These are phyloP conservation scores for Toxotes jaculatrix DNA, from an alignment of 2,113 vertebrate species.

Conservation along the genomic window DNA sequence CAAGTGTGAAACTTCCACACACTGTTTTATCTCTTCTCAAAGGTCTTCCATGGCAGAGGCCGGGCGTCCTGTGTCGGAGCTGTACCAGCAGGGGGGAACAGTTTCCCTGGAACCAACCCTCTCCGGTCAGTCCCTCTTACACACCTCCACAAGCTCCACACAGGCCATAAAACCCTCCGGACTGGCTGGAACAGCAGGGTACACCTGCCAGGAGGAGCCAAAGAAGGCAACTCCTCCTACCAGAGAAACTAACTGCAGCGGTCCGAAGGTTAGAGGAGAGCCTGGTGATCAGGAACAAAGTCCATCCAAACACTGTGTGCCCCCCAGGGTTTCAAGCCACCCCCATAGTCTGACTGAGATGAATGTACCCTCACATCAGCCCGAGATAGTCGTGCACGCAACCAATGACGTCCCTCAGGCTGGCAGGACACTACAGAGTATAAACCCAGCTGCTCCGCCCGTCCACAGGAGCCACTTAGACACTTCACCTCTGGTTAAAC, in stretches of 20 bases:
- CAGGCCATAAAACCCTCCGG: conserved; percentile 60
- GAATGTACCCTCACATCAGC: neutral
- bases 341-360: conserved; percentile 24
- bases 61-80: conserved; percentile 46
- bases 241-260: neutral
- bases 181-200: neutral
- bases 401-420: neutral
- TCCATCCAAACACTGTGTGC: neutral
- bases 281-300: conserved; percentile 1
- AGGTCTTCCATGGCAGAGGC: conserved; percentile 71
- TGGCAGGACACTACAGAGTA: neutral
- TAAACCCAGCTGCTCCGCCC: conserved; percentile 26
- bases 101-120: conserved; percentile 27
- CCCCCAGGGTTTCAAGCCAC: neutral
- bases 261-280: neutral
- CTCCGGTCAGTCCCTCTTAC: conserved; percentile 58
- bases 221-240: conserved; percentile 62
- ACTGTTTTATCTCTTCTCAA: neutral
- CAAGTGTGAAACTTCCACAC: neutral
- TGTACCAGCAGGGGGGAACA: conserved; percentile 21
- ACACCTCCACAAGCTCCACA: conserved; percentile 81
- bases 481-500: conserved; percentile 35
- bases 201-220: conserved; percentile 67
- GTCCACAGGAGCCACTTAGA: conserved; percentile 70
- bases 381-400: neutral